Evolutionary conservation across 2,888 invertebrate species (phyloP), one percentile per base, ranked within the genome.

Genomic region (Andrena camellia): DNA sequence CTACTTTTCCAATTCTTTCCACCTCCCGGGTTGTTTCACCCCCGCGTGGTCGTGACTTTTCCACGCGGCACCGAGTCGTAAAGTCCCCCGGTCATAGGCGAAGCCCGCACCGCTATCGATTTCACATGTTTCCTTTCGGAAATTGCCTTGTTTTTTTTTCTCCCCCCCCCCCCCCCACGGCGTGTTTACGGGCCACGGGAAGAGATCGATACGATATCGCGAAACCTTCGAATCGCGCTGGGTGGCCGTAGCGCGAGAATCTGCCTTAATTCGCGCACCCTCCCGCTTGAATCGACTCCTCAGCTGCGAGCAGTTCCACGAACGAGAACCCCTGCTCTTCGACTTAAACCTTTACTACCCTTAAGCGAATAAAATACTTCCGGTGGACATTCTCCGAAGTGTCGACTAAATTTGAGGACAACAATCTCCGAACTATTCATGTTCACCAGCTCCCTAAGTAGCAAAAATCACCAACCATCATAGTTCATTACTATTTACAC

Each of bases 41-140:
- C 60, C 77, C 81, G 81, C 85, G 67, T 70, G 66, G 64, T 84
- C 78, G 83, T 88, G 88, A 84, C 81, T 88, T 89, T 89, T 89
- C 84, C 81, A 70, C 84, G 73, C 83, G 42, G 76, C 79, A 62
- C 63, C 62, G 60, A 75, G 77, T 85, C 88, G 85, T 86, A 88
- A 88, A 88, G 83, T 78, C 78, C 33, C 42, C 69, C 75, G 69
- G 81, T 81, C 64, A 69, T 67, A 78, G 73, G 67, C 64, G 81
- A 78, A 83, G 62, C 72, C 79, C 26, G 71, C 23, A 26, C 48
- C 70, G 75, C 86, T 87, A 90, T 90, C 89, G 89, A 91, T 91
- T 90, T 87, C 87, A 66, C 87, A 86, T 87, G 88, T 91, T 91
- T 87, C 87, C 84, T 86, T 89, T 88, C 88, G 88, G 89, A 90